A percentile compares a stretch with the other conserved stretches of the same genome.
Evolutionary conservation across 53 echinoderm and acorn worm genomes (phyloP).

Genomic region (Patiria pectinifera): DNA sequence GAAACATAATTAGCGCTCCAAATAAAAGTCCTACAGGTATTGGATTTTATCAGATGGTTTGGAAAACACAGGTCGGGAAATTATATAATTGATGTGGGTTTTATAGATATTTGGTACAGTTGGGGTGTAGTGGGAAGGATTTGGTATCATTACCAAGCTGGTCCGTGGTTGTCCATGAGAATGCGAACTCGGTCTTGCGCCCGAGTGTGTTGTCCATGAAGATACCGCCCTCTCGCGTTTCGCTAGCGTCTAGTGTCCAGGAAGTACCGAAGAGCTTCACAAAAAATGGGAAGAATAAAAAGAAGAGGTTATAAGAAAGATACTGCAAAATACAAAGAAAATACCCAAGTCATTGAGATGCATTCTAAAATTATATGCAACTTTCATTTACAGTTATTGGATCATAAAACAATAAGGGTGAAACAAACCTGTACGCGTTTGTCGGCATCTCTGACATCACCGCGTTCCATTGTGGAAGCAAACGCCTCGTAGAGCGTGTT

Average conservation of each 20-base stretch:
- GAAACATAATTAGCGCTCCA: no score
- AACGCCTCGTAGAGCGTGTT: conserved; percentile 67
- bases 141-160: background rate
- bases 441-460: conserved; percentile 27
- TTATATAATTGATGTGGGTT: no score
- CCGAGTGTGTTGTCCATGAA: conserved; percentile 58
- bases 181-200: conserved; percentile 46
- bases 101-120: no score
- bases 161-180: conserved; percentile 25
- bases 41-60: no score
- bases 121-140: no score
- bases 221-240: background rate
- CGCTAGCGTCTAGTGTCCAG: background rate
- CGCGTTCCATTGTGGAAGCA: conserved; percentile 52
- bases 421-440: conserved; percentile 42
- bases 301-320: background rate
- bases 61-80: no score
- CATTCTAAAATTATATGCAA: no score
- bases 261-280: conserved; percentile 37
- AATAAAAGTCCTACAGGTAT: no score
- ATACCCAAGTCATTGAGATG: background rate
- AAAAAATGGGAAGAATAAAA: background rate
- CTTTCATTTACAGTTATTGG: no score
- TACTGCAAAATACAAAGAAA: background rate
- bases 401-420: no score